Evolutionary conservation across 2,113 vertebrate genomes (phyloP).

Genomic region (Macrotis lagotis): DNA sequence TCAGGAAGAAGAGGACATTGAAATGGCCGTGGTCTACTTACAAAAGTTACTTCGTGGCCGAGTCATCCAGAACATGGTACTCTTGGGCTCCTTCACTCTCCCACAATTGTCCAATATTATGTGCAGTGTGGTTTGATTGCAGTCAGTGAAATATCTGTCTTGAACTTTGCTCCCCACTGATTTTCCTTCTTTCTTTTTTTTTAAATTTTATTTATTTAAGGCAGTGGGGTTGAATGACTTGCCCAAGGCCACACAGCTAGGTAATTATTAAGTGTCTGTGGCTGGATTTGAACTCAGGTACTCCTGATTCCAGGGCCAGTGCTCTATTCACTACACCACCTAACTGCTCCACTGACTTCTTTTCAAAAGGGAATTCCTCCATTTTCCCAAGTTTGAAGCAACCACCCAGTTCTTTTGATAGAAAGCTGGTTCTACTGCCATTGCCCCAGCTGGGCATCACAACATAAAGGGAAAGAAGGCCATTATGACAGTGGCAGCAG

Average conservation of each 20-base stretch:
- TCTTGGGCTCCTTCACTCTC: constrained; percentile 22
- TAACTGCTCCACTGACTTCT: not conserved
- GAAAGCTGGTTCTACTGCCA: not conserved
- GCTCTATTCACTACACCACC: no score
- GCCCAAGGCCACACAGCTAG: no score
- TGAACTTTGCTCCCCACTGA: not conserved
- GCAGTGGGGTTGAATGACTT: no score
- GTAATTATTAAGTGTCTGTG: no score
- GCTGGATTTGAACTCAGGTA: no score
- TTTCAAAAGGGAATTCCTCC: not conserved
- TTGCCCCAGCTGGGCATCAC: not conserved
- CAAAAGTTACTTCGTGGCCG: constrained; percentile 94
- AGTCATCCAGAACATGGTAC: constrained; percentile 90
- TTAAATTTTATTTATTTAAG: no score
- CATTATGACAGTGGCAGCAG: not conserved
- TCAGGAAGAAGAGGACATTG: constrained; percentile 92
- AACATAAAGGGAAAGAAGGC: not conserved
- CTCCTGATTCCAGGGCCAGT: no score
- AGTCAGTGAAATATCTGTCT: not conserved
- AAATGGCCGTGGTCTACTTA: constrained; percentile 89
- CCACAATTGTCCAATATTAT: not conserved
- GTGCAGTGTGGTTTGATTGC: not conserved
- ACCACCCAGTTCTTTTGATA: not conserved
- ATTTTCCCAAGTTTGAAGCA: not conserved
- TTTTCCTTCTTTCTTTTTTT: no score